Conservation (phyloP, 2,797 vertebrate species). For the Chelonia mydas region DNA sequence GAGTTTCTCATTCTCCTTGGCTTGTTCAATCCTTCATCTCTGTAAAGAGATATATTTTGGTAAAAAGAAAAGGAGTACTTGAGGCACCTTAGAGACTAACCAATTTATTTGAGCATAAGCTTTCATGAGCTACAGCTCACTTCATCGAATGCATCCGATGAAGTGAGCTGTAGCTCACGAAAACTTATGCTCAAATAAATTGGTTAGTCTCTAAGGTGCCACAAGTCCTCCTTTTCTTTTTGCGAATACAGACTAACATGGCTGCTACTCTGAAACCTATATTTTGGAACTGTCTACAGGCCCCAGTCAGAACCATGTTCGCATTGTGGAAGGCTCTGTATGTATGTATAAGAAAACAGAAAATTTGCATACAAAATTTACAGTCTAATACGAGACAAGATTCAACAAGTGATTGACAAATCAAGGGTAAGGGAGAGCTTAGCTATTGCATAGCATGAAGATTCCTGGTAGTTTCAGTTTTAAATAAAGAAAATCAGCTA, state of each 20-base stretch:
- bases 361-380: background rate
- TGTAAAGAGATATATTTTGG: background rate
- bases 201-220: no score
- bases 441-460: background rate
- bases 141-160: no score
- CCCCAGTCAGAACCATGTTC: fast-evolving
- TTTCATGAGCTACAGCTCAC: no score
- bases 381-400: background rate
- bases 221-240: no score
- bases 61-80: no score
- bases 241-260: no score
- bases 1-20: background rate
- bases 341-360: background rate
- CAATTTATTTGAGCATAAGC: no score
- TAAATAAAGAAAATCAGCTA: background rate
- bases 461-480: background rate
- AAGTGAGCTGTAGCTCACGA: no score
- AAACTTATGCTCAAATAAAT: no score
- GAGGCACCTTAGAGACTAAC: no score
- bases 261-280: background rate
- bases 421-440: background rate
- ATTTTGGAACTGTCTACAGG: background rate
- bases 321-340: background rate
- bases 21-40: background rate
- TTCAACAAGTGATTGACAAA: background rate